These are phyloP conservation scores for Apis laboriosa DNA, from an alignment of 1,140 invertebrate genomes.

Conservation along the genomic window DNA sequence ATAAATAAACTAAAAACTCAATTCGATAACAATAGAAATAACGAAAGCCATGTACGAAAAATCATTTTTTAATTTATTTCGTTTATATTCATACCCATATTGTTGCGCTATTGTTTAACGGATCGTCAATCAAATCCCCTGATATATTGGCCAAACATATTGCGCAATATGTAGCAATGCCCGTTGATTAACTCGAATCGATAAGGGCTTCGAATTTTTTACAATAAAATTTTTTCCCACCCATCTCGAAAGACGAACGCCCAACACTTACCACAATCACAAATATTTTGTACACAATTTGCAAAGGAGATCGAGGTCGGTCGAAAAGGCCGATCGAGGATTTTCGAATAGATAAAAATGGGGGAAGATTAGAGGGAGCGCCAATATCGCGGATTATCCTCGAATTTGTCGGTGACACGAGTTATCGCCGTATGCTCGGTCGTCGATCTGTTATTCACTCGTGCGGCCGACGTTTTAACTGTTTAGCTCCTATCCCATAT, in stretches of 20 bases:
- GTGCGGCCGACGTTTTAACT: constrained; percentile 51
- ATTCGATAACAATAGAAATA: neutral
- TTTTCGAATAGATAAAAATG: no score
- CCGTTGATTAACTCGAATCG: neutral
- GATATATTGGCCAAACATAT: no score
- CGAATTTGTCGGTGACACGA: constrained; percentile 59
- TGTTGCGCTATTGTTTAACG: neutral
- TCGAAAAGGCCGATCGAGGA: rapidly evolving
- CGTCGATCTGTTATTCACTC: constrained; percentile 56
- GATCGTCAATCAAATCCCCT: neutral
- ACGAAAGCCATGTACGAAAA: neutral
- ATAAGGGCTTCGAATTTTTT: no score
- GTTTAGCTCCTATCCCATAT: neutral
- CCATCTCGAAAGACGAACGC: no score
- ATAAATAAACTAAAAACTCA: neutral
- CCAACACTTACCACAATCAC: no score
- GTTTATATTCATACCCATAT: neutral
- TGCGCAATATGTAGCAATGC: neutral
- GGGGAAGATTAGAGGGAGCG: neutral
- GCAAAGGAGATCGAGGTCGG: no score
- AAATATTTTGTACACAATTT: no score
- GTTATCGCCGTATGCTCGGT: constrained; percentile 53
- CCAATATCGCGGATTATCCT: constrained; percentile 44
- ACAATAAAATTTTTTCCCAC: neutral
- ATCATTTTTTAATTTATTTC: neutral